Percentiles rank a stretch among this genome's conserved stretches.
Conservation (phyloP, 2,113 vertebrate genomes). For the Caretta caretta region DNA sequence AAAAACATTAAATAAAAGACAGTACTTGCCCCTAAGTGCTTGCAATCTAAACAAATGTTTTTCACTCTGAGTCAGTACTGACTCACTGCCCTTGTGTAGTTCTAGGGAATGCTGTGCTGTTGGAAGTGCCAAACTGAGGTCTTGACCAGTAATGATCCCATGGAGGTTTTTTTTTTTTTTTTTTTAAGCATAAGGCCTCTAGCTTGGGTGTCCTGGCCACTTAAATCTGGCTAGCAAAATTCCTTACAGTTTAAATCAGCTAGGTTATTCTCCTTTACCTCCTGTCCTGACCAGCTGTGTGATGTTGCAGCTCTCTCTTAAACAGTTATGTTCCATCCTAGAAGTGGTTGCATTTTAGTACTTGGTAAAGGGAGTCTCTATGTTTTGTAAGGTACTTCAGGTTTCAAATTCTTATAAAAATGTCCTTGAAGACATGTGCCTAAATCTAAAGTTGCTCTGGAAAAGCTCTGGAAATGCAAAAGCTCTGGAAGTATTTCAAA, state of each 20-base stretch:
- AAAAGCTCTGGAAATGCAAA: neutral
- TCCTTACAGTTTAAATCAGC: neutral
- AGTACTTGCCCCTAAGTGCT: neutral
- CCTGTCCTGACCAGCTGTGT: neutral
- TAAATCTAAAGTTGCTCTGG: neutral
- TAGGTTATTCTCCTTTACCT: neutral
- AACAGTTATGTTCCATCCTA: neutral
- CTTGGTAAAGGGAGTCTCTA: neutral
- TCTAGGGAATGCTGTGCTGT: neutral
- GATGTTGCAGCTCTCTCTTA: neutral
- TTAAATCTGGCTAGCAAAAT: neutral
- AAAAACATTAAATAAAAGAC: neutral
- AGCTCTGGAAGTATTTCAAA: neutral
- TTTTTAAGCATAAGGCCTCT: neutral
- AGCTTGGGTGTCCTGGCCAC: neutral
- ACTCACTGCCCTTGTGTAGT: neutral
- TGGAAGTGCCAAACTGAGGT: neutral
- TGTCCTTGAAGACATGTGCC: neutral
- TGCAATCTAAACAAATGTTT: neutral
- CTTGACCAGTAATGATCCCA: neutral
- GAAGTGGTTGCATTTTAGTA: neutral
- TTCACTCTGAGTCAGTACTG: neutral
- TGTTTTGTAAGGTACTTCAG: neutral
- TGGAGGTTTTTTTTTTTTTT: neutral
- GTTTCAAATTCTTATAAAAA: conserved; percentile 10